Percentiles rank a stretch among this genome's conserved stretches.
phyloP scores from a whole-genome alignment of 2,888 invertebrate species.

The Drosophila nigricruria region DNA sequence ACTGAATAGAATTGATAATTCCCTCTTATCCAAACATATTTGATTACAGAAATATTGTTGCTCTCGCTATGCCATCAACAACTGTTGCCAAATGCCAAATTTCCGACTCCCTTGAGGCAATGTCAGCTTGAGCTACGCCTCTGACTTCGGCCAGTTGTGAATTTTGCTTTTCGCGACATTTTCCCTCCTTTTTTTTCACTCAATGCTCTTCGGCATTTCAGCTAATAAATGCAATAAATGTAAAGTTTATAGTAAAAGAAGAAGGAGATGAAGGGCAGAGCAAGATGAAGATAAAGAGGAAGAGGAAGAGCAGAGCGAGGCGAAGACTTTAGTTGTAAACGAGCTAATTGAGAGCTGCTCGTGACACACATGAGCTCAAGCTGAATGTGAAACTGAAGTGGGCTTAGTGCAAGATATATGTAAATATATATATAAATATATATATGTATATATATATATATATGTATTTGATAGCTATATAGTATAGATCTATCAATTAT shows the following conservation, averaged over 20 bases:
- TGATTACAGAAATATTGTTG: background rate
- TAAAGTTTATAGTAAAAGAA: constrained; percentile 34
- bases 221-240: constrained; percentile 61
- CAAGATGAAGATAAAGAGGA: too few relatives aligned
- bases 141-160: constrained; percentile 13
- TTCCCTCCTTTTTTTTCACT: constrained; percentile 5
- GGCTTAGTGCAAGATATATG: background rate
- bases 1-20: too few relatives aligned
- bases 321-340: background rate
- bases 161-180: constrained; percentile 12
- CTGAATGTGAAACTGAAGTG: background rate
- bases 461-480: background rate
- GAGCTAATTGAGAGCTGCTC: constrained; percentile 18
- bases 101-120: background rate
- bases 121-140: background rate
- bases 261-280: background rate
- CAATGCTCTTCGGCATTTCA: constrained; percentile 31
- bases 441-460: background rate
- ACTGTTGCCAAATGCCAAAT: background rate
- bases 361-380: constrained; percentile 35
- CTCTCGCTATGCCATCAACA: background rate
- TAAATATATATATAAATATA: background rate
- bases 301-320: too few relatives aligned
- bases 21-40: background rate
- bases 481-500: constrained; percentile 6